Percentiles rank a stretch among this genome's conserved stretches.
These are phyloP conservation scores for Thalpophila matura DNA, from an alignment of 2,888 invertebrate species.

Conservation along the genomic window DNA sequence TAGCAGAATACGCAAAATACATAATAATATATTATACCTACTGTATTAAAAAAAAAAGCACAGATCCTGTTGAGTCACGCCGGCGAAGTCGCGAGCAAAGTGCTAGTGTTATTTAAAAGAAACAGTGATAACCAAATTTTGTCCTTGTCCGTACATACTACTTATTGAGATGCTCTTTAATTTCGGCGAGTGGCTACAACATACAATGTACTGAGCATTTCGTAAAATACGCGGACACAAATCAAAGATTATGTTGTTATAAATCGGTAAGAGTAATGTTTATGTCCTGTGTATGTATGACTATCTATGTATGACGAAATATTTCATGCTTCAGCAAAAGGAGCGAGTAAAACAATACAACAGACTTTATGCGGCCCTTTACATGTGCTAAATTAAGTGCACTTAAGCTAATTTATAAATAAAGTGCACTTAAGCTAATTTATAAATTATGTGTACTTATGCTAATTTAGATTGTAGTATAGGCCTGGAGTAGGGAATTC, in stretches of 20 bases:
- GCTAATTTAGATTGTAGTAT: too few relatives aligned
- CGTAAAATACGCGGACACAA: conserved; percentile 40
- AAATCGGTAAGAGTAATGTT: conserved; percentile 40
- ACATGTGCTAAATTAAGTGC: background rate
- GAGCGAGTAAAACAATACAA: conserved; percentile 11
- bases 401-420: background rate
- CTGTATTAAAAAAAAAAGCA: too few relatives aligned
- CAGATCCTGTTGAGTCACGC: too few relatives aligned
- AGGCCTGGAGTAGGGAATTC: too few relatives aligned
- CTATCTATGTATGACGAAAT: conserved; percentile 11
- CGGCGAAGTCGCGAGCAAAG: too few relatives aligned
- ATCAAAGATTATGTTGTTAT: conserved; percentile 50
- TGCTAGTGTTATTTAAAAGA: too few relatives aligned
- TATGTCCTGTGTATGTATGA: conserved; percentile 18
- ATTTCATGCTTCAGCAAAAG: conserved; percentile 1
- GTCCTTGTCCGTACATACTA: background rate
- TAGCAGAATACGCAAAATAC: too few relatives aligned
- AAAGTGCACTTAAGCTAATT: too few relatives aligned
- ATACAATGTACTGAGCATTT: conserved; percentile 8
- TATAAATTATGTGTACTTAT: too few relatives aligned
- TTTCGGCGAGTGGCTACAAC: conserved; percentile 26
- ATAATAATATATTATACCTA: too few relatives aligned
- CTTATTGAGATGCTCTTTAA: conserved; percentile 17
- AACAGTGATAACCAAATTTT: too few relatives aligned
- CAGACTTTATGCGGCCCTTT: background rate